Evolutionary conservation across 2,888 invertebrate genomes (phyloP), one percentile per base, ranked within the genome.

Genomic region (Cosmorhoe ocellata): DNA sequence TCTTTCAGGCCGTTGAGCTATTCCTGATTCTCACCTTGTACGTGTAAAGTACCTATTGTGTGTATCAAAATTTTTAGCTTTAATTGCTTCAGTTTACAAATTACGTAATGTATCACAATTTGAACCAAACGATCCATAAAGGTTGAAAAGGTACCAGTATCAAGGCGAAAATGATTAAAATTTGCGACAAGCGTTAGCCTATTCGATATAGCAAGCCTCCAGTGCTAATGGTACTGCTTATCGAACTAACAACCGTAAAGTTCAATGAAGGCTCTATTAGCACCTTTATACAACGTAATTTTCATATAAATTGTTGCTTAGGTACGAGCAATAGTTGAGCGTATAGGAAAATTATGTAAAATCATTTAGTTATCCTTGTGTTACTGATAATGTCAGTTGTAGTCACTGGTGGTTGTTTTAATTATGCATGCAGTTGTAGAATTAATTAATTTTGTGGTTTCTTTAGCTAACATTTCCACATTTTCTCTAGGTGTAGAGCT

Each of bases 241-340:
- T 40, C 39, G 31, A 24, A 12, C 11, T 44, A 34, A 53, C 42
- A 55, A 57, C 43, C 54, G 58, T 61, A 50, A 59, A 49, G 42
- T 47, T 54, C 56, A 62, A 64, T 66, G 41, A 61, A 59, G 52
- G 56, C 42, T 39, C 53, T 42, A 45, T 56, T 64, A 63, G 47
- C 63, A 61, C 57, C 55, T 56, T 48, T 14, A 59, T 27, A 43
- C 57, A 48, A 28, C 46, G 47, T 56, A 22, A 63, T 68, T 68
- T 64, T 58, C 59, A 66, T 69, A 60, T 60, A 51, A 63, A 67
- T 67, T 42, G 58, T 31, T 56, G 34, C 48, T 52, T 54, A 28
- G 22, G 39, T 40, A 31, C 43, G 24, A 30, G 34, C 13, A 30
- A 13, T 7, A 28, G 36, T 11, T 24, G 34, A 8, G 11, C 28